Conservation (phyloP, 2,888 invertebrate genomes). For the Himalopsyche anomala region DNA sequence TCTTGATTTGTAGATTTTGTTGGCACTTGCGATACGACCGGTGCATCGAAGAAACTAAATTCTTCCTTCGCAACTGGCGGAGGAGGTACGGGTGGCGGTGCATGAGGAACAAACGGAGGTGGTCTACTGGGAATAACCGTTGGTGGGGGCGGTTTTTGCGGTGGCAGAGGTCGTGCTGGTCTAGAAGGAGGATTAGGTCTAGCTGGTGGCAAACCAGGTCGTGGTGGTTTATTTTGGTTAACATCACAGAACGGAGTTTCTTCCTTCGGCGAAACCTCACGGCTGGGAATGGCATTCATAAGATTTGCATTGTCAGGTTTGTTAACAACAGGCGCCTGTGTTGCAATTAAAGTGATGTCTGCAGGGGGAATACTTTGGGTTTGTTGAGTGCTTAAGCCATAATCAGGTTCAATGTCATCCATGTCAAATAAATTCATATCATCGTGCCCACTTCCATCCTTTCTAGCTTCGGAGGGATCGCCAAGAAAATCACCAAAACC, state of each 20-base stretch:
- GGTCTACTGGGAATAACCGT: constrained; percentile 70
- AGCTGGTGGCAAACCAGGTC: constrained; percentile 68
- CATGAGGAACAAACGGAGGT: constrained; percentile 68
- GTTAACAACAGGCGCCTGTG: constrained; percentile 66
- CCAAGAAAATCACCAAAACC: constrained; percentile 81
- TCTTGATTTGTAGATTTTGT: constrained; percentile 78
- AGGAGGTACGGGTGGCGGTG: constrained; percentile 65
- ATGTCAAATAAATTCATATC: constrained; percentile 70
- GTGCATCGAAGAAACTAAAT: constrained; percentile 79
- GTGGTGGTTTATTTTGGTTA: constrained; percentile 72
- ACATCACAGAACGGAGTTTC: constrained; percentile 70
- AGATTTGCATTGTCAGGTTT: constrained; percentile 64
- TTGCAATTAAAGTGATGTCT: constrained; percentile 66
- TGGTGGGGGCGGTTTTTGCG: constrained; percentile 73
- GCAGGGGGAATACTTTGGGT: constrained; percentile 59
- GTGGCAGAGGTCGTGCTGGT: constrained; percentile 75
- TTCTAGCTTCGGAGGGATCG: constrained; percentile 73
- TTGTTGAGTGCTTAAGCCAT: constrained; percentile 62
- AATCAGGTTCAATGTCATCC: constrained; percentile 65
- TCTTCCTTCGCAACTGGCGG: constrained; percentile 68
- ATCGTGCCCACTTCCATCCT: constrained; percentile 64
- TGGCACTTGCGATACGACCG: constrained; percentile 74
- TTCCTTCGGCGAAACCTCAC: constrained; percentile 67
- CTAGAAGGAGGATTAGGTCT: constrained; percentile 73
- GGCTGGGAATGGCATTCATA: constrained; percentile 68